Conservation (phyloP, 2,113 vertebrate species). For the Turnix velox region DNA sequence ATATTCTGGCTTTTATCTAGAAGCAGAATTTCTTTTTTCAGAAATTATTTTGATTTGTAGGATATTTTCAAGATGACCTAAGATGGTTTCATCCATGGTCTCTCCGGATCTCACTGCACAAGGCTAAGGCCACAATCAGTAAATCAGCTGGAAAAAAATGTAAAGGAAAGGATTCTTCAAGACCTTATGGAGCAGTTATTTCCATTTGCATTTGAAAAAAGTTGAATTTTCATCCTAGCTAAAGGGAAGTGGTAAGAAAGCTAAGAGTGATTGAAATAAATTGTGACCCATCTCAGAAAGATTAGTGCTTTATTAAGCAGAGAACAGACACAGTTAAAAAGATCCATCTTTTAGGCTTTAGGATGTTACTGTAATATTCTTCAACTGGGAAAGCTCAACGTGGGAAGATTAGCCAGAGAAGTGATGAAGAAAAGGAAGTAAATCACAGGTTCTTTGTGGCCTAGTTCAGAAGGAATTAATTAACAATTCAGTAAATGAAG, state of each 20-base stretch:
- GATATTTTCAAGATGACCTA: accelerated
- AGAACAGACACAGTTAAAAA: conserved; percentile 18
- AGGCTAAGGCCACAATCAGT: not conserved
- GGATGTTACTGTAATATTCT: conserved; percentile 9
- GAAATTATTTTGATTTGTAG: not conserved
- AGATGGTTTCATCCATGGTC: not conserved
- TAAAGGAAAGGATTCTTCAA: conserved; percentile 4
- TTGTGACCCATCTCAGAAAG: conserved; percentile 6
- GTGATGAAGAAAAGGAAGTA: conserved; percentile 3
- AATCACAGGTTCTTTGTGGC: conserved; percentile 31
- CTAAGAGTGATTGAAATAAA: conserved; percentile 18
- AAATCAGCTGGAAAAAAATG: not conserved
- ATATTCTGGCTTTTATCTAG: not conserved
- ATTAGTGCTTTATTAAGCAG: not conserved
- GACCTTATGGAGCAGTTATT: not conserved
- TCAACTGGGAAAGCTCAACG: not conserved
- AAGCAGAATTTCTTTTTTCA: not conserved
- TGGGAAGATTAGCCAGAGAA: conserved; percentile 30
- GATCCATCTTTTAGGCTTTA: not conserved
- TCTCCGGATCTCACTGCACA: not conserved
- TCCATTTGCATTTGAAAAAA: conserved; percentile 20
- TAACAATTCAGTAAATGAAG: conserved; percentile 57
- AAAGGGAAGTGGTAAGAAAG: not conserved
- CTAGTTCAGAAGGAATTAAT: conserved; percentile 13
- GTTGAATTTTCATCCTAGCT: not conserved